Conservation (phyloP, 2,797 vertebrate species). For the Hydrophis major region DNA sequence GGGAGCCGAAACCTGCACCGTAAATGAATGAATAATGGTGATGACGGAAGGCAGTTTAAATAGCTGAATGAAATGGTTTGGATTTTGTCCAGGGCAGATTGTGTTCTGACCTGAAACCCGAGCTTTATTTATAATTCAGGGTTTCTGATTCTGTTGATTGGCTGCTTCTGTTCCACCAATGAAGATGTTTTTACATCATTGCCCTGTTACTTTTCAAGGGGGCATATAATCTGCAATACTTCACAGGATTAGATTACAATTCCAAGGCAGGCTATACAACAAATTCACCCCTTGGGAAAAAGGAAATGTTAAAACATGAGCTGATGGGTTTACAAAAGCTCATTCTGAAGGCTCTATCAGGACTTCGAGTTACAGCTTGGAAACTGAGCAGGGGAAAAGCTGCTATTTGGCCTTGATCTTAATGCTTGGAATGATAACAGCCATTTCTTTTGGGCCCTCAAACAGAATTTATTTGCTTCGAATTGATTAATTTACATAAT, state of each 20-base stretch:
- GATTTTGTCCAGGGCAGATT: constrained; percentile 37
- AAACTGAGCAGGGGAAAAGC: background rate
- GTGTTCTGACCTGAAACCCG: constrained; percentile 34
- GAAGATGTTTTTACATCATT: constrained; percentile 25
- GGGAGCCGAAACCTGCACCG: background rate
- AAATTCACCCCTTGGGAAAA: constrained; percentile 13
- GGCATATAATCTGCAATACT: constrained; percentile 17
- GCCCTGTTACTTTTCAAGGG: constrained; percentile 19
- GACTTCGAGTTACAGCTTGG: background rate
- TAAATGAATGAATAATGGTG: constrained; percentile 39
- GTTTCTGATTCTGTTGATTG: background rate
- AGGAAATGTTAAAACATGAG: background rate
- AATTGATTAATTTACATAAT: constrained; percentile 23
- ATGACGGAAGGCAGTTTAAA: constrained; percentile 34
- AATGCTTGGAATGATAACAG: constrained; percentile 5
- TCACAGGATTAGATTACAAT: constrained; percentile 18
- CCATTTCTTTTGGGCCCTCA: constrained; percentile 7
- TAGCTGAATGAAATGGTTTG: constrained; percentile 42
- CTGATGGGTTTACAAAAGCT: background rate
- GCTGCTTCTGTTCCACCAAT: constrained; percentile 24
- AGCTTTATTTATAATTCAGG: constrained; percentile 23
- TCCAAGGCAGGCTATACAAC: background rate
- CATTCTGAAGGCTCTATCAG: background rate
- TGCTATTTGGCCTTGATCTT: background rate
- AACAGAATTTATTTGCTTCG: background rate